Evolutionary conservation across 2,113 vertebrate species (phyloP), one percentile per base, ranked within the genome.

Genomic region (Clarias macrocephalus): DNA sequence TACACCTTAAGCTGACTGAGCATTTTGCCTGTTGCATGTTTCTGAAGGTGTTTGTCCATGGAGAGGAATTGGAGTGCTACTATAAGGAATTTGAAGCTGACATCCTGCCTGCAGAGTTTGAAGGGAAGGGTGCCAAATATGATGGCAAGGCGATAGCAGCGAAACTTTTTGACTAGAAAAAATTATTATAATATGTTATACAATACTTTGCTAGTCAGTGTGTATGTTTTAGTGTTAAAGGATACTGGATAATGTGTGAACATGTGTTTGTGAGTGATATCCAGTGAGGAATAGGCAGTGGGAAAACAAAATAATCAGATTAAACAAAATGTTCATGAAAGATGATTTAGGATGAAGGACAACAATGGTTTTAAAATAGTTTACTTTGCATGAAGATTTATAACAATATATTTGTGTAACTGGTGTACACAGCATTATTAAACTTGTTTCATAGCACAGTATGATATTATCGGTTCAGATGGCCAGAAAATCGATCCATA

Each of bases 21-120:
- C 30, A 68, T 57, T 57, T 66, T 42, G 4, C 23, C 30, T 37
- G 54, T 37, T 68, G 52, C 68, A 13, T 52, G 16, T 76, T 77
- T n/a, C 28, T 80, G 11, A 90, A 99, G 98, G 97, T 99, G 85
- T 97, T 97, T 62, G 96, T 99, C 83, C 97, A 99, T 0, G 98
- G 98, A 10, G 98, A 99, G 16, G 97, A 99, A 91, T 94, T 99
- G 89, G 96, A 97, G 5, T 91, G 87, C 90, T 99, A 98, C 93
- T 98, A 96, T 94, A 96, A 96, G 92, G 98, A 99, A 93, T 96
- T 99, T 0, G 97, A 99, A 0, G 92, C 95, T 0, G 96, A 97
- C 90, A 99, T 98, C 92, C 93, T 99, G 86, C 98, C 98, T 0
- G 90, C 95, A 3, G 97, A 99, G 87, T 99, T 99, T 23, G 96